phyloP scores from a whole-genome alignment of 2,888 invertebrate genomes.

The Mesochorus sp. region DNA sequence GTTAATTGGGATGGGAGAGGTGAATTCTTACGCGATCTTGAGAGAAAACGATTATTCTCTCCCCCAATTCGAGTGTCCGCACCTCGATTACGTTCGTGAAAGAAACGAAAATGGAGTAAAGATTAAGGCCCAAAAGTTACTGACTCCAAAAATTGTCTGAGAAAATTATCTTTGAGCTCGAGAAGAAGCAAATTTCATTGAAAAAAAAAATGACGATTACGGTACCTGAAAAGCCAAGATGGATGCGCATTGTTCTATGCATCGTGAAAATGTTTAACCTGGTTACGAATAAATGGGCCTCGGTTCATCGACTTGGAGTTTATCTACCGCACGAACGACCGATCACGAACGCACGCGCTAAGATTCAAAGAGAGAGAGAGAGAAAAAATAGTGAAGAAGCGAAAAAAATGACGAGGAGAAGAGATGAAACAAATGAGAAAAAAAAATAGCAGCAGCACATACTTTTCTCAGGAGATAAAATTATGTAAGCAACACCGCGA shows the following conservation, averaged over 20 bases:
- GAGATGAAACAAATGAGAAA: not conserved
- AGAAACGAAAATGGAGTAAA: too few species aligned
- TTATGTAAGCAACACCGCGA: slow-evolving; percentile 55
- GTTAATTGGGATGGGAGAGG: slow-evolving; percentile 4
- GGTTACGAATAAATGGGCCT: not conserved
- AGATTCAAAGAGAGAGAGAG: not conserved
- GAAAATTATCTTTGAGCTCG: too few species aligned
- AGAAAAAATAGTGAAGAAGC: not conserved
- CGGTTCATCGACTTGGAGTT: slow-evolving; percentile 49
- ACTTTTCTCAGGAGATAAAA: slow-evolving; percentile 49
- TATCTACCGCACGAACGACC: slow-evolving; percentile 40
- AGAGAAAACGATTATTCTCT: not conserved
- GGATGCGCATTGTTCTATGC: too few species aligned
- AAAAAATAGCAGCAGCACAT: not conserved
- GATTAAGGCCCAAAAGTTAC: too few species aligned
- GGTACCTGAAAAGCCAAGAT: too few species aligned
- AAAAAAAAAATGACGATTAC: too few species aligned
- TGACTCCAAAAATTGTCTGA: too few species aligned
- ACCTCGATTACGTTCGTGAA: not conserved
- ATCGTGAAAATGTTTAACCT: slow-evolving; percentile 1
- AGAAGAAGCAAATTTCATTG: too few species aligned
- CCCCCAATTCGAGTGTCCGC: too few species aligned
- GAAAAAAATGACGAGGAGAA: not conserved
- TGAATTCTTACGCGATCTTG: not conserved
- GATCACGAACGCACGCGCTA: slow-evolving; percentile 48